Evolutionary conservation across 2,113 vertebrate species (phyloP).

Genomic region (Colinus virginianus): DNA sequence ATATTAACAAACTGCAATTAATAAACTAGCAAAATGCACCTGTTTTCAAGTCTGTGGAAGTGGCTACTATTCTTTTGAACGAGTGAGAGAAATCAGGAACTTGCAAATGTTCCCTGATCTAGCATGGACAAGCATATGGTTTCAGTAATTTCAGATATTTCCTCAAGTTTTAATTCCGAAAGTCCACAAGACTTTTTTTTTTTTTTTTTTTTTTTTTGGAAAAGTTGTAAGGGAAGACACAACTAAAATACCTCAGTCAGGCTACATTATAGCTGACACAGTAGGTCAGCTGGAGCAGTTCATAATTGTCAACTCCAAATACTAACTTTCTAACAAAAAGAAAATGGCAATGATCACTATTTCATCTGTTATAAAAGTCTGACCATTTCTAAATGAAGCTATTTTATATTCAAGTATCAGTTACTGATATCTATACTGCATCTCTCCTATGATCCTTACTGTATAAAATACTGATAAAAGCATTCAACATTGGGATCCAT

Average conservation of each 20-base stretch:
- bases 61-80: neutral
- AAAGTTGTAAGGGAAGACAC: constrained; percentile 54
- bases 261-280: constrained; percentile 20
- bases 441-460: neutral
- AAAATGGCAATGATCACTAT: constrained; percentile 1
- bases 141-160: neutral
- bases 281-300: neutral
- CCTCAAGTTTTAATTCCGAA: neutral
- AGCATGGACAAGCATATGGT: neutral
- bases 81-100: neutral
- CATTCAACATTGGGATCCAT: neutral
- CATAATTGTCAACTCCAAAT: constrained; percentile 12
- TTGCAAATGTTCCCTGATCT: neutral
- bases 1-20: neutral
- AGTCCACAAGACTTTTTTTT: neutral
- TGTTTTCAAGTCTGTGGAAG: neutral
- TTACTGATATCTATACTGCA: neutral
- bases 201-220: constrained; percentile 23
- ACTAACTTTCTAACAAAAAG: neutral
- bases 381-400: neutral
- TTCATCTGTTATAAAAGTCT: constrained; percentile 20
- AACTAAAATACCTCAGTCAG: constrained; percentile 12
- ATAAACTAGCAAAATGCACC: neutral
- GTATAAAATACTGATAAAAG: neutral
- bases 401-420: neutral